phyloP scores from a whole-genome alignment of 30 jellyfish, hydroid and myxozoan genomes.

The Pseudorhiza aurosa region DNA sequence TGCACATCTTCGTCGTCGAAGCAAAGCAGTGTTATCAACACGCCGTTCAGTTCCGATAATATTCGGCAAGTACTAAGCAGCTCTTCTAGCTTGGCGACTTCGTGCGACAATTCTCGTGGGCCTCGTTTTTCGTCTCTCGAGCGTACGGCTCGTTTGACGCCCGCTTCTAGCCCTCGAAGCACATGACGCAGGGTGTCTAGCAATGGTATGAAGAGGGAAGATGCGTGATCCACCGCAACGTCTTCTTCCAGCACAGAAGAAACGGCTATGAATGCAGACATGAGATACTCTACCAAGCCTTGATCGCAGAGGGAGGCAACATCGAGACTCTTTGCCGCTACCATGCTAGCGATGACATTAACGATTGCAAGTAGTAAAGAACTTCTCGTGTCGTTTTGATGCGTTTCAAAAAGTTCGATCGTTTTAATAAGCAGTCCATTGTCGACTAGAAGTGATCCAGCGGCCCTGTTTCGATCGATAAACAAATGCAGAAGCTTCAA shows the following conservation, averaged over 20 bases:
- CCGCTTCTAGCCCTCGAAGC: conserved; percentile 64
- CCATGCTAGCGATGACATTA: conserved; percentile 67
- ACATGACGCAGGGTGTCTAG: conserved; percentile 80
- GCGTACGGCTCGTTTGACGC: conserved; percentile 76
- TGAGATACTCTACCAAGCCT: conserved; percentile 70
- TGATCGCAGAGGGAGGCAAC: conserved; percentile 49
- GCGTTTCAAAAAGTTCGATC: conserved; percentile 49
- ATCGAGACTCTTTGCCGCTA: conserved; percentile 41
- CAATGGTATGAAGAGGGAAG: conserved; percentile 65
- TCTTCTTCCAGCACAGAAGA: conserved; percentile 78
- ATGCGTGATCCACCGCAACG: conserved; percentile 38
- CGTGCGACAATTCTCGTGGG: not conserved
- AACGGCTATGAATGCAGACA: conserved; percentile 85
- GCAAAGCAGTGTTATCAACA: conserved; percentile 73
- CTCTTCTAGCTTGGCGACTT: conserved; percentile 71
- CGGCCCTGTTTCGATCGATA: conserved; percentile 52
- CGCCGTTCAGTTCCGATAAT: conserved; percentile 81
- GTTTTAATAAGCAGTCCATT: conserved; percentile 43
- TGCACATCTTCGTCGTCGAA: conserved; percentile 85
- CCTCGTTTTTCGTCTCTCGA: conserved; percentile 51
- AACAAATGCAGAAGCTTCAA: conserved; percentile 70
- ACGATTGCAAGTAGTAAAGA: conserved; percentile 66
- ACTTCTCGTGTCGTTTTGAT: conserved; percentile 64
- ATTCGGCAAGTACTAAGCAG: conserved; percentile 50
- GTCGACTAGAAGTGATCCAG: conserved; percentile 25